phyloP scores from a whole-genome alignment of 2,113 vertebrate genomes.

The Corvus cornix region DNA sequence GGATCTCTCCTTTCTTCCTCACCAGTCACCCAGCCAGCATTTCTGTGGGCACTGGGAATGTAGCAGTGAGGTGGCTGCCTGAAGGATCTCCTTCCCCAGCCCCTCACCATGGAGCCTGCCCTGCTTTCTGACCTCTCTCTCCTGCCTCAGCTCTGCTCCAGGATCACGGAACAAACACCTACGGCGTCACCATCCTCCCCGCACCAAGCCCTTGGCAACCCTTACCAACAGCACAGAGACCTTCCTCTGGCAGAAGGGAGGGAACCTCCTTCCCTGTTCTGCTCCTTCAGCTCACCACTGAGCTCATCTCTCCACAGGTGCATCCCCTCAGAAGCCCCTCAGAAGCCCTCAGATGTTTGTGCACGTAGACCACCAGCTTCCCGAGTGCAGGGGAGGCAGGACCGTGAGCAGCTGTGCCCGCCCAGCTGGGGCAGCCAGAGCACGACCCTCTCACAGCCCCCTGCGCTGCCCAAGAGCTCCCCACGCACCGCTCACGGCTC shows the following conservation, averaged over 20 bases:
- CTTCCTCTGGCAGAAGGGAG: neutral
- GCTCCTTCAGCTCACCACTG: neutral
- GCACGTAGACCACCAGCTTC: neutral
- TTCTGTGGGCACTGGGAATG: neutral
- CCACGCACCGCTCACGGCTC: rapidly evolving
- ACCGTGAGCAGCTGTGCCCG: neutral
- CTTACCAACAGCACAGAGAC: neutral
- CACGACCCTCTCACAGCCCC: neutral
- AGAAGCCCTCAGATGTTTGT: neutral
- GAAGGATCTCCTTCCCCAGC: neutral
- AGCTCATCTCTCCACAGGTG: neutral
- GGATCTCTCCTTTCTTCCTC: neutral
- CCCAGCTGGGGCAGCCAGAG: neutral
- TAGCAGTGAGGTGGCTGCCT: neutral
- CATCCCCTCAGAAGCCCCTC: neutral
- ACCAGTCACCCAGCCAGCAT: neutral
- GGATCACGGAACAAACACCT: neutral
- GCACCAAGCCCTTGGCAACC: neutral
- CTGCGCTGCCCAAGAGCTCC: neutral
- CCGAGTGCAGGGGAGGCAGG: rapidly evolving
- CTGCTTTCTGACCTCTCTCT: neutral
- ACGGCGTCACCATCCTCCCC: rapidly evolving
- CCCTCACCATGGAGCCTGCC: neutral
- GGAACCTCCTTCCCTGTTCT: neutral
- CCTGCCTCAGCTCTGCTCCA: neutral